These are phyloP conservation scores for Leptinotarsa peninsularis DNA, from an alignment of 2,888 invertebrate species.

Conservation along the genomic window DNA sequence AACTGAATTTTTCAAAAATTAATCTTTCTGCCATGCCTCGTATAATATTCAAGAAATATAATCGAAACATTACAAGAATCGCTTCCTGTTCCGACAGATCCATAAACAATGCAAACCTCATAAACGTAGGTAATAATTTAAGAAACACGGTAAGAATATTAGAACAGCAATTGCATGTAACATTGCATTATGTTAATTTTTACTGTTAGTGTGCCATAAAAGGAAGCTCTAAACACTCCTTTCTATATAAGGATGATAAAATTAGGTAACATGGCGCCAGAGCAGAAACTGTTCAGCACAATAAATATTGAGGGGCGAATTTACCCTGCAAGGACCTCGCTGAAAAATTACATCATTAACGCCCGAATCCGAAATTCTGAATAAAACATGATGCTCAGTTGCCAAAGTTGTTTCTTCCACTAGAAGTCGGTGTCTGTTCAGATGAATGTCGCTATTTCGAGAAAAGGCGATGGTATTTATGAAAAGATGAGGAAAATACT, in stretches of 20 bases:
- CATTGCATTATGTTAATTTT: constrained; percentile 7
- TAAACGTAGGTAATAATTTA: not conserved
- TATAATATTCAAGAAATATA: not conserved
- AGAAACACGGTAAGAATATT: constrained; percentile 8
- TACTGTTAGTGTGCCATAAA: constrained; percentile 8
- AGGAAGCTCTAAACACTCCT: not conserved
- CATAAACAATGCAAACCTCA: not conserved
- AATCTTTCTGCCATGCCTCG: not conserved
- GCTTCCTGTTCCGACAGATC: not conserved
- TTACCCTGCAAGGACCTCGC: constrained; percentile 1
- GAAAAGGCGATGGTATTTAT: too few relatives aligned
- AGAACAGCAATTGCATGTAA: not conserved
- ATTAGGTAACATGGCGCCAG: constrained; percentile 16
- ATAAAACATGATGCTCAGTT: constrained; percentile 17
- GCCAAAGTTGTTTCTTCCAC: not conserved
- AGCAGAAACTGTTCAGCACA: not conserved
- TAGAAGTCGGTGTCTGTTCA: not conserved
- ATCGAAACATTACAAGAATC: not conserved
- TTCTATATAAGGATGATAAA: constrained; percentile 8
- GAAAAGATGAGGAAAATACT: too few relatives aligned
- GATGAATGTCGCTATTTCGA: not conserved
- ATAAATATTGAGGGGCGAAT: constrained; percentile 4
- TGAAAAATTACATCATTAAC: constrained; percentile 18
- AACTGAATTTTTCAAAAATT: too few relatives aligned
- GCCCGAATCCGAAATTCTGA: not conserved